Conservation (phyloP, 2,888 invertebrate species). For the Yponomeuta malinellus region DNA sequence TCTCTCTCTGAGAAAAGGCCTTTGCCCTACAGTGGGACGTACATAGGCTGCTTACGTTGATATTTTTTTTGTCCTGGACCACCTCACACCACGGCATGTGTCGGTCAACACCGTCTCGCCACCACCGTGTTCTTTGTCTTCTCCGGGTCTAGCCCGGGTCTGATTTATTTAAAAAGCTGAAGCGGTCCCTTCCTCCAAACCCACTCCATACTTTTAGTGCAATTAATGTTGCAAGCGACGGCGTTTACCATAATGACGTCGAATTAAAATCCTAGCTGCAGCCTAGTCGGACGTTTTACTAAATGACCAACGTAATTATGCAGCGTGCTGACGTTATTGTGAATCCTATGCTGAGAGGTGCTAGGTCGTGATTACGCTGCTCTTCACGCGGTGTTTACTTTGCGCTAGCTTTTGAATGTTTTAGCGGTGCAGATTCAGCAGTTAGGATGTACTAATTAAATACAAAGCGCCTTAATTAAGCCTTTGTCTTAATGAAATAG, state of each 20-base stretch:
- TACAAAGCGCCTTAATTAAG: not conserved
- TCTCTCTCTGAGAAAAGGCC: too few relatives aligned
- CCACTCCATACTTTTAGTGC: not conserved
- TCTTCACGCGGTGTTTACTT: not conserved
- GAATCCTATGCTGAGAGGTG: not conserved
- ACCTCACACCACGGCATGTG: too few relatives aligned
- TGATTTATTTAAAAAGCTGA: not conserved
- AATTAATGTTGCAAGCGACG: not conserved
- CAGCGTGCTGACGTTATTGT: not conserved
- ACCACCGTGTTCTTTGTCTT: too few relatives aligned
- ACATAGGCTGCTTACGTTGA: too few relatives aligned
- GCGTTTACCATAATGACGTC: conserved; percentile 1
- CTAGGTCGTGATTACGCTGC: not conserved
- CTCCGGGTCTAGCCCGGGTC: too few relatives aligned
- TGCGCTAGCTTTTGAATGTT: not conserved
- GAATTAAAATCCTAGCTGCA: not conserved
- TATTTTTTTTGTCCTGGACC: too few relatives aligned
- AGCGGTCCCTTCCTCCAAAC: not conserved
- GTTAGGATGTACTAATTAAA: not conserved
- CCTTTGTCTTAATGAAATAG: not conserved
- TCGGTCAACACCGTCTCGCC: too few relatives aligned
- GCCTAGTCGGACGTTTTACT: not conserved
- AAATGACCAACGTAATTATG: not conserved
- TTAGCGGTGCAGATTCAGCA: not conserved
- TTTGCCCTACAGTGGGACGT: too few relatives aligned